These are phyloP conservation scores for Trichomalopsis sarcophagae DNA, from an alignment of 1,140 invertebrate species.

Conservation along the genomic window DNA sequence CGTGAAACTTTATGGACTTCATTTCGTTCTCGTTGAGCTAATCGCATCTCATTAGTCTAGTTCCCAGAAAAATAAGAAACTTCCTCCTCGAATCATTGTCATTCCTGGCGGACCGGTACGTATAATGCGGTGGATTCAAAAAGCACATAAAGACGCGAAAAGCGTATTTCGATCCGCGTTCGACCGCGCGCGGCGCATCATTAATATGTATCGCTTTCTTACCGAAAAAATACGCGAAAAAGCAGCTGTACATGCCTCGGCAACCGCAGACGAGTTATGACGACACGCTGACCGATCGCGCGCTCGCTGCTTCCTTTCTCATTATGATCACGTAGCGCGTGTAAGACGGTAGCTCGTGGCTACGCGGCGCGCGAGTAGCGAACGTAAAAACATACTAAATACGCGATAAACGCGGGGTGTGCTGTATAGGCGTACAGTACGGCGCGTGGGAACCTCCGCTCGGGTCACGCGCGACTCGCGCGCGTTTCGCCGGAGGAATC, in stretches of 20 bases:
- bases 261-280: conserved; percentile 50
- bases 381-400: conserved; percentile 39
- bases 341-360: conserved; percentile 46
- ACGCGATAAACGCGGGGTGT: conserved; percentile 56
- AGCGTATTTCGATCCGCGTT: too few species aligned
- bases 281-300: conserved; percentile 16
- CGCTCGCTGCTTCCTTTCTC: conserved; percentile 38
- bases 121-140: too few species aligned
- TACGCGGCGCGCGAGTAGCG: conserved; percentile 31
- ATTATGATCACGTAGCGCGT: conserved; percentile 64
- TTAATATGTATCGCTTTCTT: conserved; percentile 40
- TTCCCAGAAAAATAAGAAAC: background rate
- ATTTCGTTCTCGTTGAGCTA: conserved; percentile 33
- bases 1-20: conserved; percentile 30
- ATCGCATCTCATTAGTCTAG: conserved; percentile 37
- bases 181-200: background rate
- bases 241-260: too few species aligned
- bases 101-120: too few species aligned
- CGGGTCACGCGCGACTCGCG: conserved; percentile 64
- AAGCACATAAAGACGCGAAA: background rate
- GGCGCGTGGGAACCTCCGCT: conserved; percentile 63
- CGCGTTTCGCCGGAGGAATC: conserved; percentile 57
- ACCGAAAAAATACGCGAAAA: background rate
- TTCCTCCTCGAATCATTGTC: too few species aligned
- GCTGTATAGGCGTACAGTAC: conserved; percentile 53